Evolutionary conservation across 35 echinoderm and acorn worm species (phyloP), one percentile per base, ranked within the genome.

Genomic region (Chiridota heheva): DNA sequence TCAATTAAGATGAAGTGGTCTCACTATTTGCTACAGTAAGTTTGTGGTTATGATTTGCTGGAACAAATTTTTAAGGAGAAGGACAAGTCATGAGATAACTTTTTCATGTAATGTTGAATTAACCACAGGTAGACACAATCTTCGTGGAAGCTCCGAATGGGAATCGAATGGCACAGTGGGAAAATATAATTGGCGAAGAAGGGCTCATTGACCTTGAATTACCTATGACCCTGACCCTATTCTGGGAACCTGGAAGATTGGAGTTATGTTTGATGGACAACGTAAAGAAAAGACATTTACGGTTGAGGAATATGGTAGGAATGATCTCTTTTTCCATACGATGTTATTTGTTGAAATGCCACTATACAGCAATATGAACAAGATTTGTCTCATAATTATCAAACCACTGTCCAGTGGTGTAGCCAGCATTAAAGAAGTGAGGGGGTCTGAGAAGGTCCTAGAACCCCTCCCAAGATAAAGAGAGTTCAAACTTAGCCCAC

Each of bases 301-400:
- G 28, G 85, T 98, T 12, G 85, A 87, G 2, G 89, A 98, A 77
- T 98, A 98, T 78, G 95, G 95, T 98, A 76, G 43, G 72, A 25
- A 44, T 26, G 59, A 60, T 3, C 29, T 20, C 38, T 83, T 29
- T 30, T 38, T 68, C 15, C 32, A 26, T 43, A 29, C 27, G 38
- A 30, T 13, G 38, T 22, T 20, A 36, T n/a, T n/a, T 65, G 33
- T 65, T 65, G 20, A 70, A 96, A 88, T 87, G 25, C 72, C 87
- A 47, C 92, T 88, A 27, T 86, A 87, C 69, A 90, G 87, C 88
- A 88, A 87, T 82, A 75, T 96, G 5, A 84, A 70, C 10, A 73
- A n/a, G n/a, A n/a, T n/a, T n/a, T n/a, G n/a, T n/a, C n/a, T n/a
- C n/a, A n/a, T n/a, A n/a, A n/a, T n/a, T n/a, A n/a, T n/a, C n/a